phyloP scores from a whole-genome alignment of 1,140 invertebrate genomes.

The Caenorhabditis remanei region DNA sequence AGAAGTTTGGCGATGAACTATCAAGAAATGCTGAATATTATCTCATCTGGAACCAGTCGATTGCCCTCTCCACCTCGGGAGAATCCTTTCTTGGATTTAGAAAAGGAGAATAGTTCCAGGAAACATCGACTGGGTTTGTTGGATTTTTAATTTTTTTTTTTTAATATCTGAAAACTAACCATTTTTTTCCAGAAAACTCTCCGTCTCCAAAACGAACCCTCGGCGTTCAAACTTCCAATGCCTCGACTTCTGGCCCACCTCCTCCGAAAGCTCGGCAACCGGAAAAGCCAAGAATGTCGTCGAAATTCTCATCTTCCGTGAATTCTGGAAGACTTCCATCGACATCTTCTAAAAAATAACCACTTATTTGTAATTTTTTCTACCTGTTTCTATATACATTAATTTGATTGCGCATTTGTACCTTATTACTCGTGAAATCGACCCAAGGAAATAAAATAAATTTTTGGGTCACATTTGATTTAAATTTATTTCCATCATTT shows the following conservation, averaged over 20 bases:
- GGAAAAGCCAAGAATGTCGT: background rate
- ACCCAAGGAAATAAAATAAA: too few relatives aligned
- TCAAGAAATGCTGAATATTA: background rate
- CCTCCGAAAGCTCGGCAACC: background rate
- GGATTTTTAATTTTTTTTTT: background rate
- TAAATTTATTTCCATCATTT: background rate
- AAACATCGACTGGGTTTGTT: background rate
- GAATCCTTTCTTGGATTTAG: background rate
- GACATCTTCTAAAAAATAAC: background rate
- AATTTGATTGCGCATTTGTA: background rate
- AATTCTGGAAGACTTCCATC: background rate
- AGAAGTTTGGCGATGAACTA: constrained; percentile 2
- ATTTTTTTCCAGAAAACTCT: background rate
- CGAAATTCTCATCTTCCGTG: background rate
- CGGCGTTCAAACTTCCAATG: background rate
- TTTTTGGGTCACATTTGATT: too few relatives aligned
- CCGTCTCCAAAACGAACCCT: constrained; percentile 13
- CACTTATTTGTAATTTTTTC: background rate
- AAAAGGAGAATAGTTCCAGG: background rate
- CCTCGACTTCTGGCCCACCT: background rate
- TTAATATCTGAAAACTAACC: background rate
- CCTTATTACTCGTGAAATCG: background rate
- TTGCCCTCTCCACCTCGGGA: background rate
- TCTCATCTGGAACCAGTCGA: background rate
- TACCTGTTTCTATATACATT: background rate